Evolutionary conservation across 2,113 vertebrate species (phyloP), one percentile per base, ranked within the genome.

Genomic region (Columba livia): DNA sequence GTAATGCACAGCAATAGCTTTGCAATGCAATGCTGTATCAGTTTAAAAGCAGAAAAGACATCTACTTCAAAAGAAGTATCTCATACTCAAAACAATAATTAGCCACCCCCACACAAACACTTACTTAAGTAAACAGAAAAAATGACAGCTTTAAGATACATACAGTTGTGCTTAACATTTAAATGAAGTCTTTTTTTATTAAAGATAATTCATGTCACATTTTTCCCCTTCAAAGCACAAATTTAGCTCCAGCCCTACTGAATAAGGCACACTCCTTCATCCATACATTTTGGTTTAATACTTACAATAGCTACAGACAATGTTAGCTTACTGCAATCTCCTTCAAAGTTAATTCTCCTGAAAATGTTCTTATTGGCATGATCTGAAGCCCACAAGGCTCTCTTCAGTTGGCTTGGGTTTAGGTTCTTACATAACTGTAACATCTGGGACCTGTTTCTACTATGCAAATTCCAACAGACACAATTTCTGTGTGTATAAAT

Each of bases 391-490:
- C 86, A 88, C 47, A 73, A 84, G 85, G 69, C 61, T 94, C 62
- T 85, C 47, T 83, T 79, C 3, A 1, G 47, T 67, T 93, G 72
- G 56, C 79, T 96, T 96, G 86, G 93, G 79, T 74, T 95, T 93
- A 96, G 90, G 56, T n/a, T 23, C 79, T 96, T 94, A 94, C 60
- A 51, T 88, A 94, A 94, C 88, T 70, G 79, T 58, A 92, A 96
- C 92, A 97, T 93, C 94, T 90, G 92, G 90, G 83, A 17, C 67
- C 60, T 51, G 42, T 74, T 96, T 94, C 51, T 66, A 62, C 71
- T 70, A 26, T 56, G 69, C 36, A 88, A 73, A 56, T 84, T 91
- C 79, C 56, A 88, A 70, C 36, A 88, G 82, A 70, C 44, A 81
- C 57, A 38, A 67, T 85, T 79, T 72, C 50, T 91, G 26, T 40